Conservation (phyloP, 2,113 vertebrate species). For the Ceyx margarethae region DNA sequence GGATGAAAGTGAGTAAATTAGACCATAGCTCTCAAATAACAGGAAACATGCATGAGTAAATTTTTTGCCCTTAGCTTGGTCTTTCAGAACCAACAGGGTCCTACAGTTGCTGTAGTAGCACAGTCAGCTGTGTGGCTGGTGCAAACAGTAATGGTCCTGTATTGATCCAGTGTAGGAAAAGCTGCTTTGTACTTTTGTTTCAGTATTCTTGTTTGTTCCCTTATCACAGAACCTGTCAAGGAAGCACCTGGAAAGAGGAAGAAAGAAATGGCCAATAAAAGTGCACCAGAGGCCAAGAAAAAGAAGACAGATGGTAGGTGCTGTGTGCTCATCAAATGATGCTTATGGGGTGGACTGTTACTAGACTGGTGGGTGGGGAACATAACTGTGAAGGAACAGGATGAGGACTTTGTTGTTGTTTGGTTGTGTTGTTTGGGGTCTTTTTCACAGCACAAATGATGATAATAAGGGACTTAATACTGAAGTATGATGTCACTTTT, state of each 20-base stretch:
- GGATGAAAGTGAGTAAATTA: conserved; percentile 60
- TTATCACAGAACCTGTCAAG: conserved; percentile 69
- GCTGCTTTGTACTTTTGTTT: not conserved
- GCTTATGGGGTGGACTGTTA: not conserved
- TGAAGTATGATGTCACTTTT: conserved; percentile 78
- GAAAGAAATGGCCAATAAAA: conserved; percentile 79
- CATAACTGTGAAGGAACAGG: not conserved
- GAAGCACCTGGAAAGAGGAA: conserved; percentile 78
- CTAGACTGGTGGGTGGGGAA: not conserved
- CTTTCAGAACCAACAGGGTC: not conserved
- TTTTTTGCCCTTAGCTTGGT: rapidly evolving
- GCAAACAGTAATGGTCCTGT: not conserved
- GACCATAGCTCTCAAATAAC: not conserved
- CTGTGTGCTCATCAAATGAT: rapidly evolving
- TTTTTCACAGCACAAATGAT: conserved; percentile 68
- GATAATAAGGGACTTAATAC: conserved; percentile 86
- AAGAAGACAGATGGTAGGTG: conserved; percentile 70
- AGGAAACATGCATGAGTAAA: not conserved
- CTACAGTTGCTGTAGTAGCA: not conserved
- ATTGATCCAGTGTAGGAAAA: not conserved
- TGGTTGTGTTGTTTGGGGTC: no score
- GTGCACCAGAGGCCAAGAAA: conserved; percentile 77
- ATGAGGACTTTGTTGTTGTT: no score
- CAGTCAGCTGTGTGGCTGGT: not conserved
- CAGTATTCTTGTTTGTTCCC: not conserved